These are phyloP conservation scores for Channa maculata DNA, from an alignment of 2,113 vertebrate genomes.

Conservation along the genomic window DNA sequence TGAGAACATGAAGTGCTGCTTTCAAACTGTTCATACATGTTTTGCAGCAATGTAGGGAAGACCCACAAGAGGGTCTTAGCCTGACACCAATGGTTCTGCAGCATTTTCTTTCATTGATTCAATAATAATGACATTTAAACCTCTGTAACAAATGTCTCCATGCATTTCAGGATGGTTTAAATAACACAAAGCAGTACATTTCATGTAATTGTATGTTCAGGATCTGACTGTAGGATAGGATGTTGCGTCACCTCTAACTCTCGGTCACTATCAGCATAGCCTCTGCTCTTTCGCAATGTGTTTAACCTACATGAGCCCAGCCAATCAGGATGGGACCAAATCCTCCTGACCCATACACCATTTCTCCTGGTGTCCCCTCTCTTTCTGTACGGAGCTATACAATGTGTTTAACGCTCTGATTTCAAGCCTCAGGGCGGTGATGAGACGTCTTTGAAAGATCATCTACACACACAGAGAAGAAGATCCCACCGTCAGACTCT, in stretches of 20 bases:
- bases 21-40: conserved; percentile 35
- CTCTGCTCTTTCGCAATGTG: conserved; percentile 67
- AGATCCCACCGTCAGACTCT: conserved; percentile 17
- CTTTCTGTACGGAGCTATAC: conserved; percentile 8
- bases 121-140: not conserved
- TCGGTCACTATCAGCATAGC: conserved; percentile 22
- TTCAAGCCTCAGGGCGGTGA: conserved; percentile 15
- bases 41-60: not conserved
- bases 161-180: not conserved
- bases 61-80: not conserved
- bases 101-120: not conserved
- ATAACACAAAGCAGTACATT: not conserved
- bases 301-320: conserved; percentile 35
- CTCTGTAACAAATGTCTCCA: not conserved
- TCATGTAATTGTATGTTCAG: not conserved
- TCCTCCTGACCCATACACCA: conserved; percentile 49
- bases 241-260: not conserved
- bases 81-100: not conserved
- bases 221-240: too few relatives aligned
- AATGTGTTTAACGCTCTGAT: conserved; percentile 19
- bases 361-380: conserved; percentile 20
- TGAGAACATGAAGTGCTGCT: conserved; percentile 2
- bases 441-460: conserved; percentile 26
- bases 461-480: conserved; percentile 10
- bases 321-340: conserved; percentile 72